phyloP scores from a whole-genome alignment of 1,140 invertebrate genomes.

The Drosophila triauraria region DNA sequence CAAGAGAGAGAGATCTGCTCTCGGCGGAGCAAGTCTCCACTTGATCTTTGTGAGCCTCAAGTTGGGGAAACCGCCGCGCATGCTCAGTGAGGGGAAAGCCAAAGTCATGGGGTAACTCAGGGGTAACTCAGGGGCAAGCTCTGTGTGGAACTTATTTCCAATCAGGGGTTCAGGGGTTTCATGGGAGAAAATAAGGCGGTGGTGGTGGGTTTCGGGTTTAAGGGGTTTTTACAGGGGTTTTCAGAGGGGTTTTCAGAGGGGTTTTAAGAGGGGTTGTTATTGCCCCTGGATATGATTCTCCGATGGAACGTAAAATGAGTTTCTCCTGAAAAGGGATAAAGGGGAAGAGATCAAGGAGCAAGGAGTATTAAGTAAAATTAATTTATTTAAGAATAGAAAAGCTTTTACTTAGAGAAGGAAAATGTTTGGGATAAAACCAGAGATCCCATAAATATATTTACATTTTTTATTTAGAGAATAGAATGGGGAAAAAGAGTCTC shows the following conservation, averaged over 20 bases:
- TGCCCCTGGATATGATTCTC: slow-evolving; percentile 20
- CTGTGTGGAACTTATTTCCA: slow-evolving; percentile 41
- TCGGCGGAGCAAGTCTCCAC: slow-evolving; percentile 52
- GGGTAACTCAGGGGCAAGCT: slow-evolving; percentile 47
- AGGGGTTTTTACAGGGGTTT: slow-evolving; percentile 42
- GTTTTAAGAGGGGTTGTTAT: background rate
- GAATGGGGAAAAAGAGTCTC: too few species aligned
- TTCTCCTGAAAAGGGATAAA: background rate
- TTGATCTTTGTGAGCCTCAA: slow-evolving; percentile 22
- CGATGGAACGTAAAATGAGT: background rate
- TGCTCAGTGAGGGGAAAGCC: slow-evolving; percentile 49
- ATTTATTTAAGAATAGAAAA: rapidly evolving
- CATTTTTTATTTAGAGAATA: too few species aligned
- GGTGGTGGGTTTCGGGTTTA: slow-evolving; percentile 46
- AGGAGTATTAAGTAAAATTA: background rate
- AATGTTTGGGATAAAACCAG: too few species aligned
- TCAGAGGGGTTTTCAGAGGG: background rate
- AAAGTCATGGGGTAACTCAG: slow-evolving; percentile 44
- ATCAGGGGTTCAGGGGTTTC: slow-evolving; percentile 34
- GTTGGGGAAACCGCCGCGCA: slow-evolving; percentile 39
- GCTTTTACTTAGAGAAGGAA: background rate
- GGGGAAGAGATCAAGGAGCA: background rate
- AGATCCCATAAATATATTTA: too few species aligned
- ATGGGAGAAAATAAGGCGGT: background rate
- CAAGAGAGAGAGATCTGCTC: slow-evolving; percentile 8